Base-by-base conservation (phyloP, 1,140 invertebrate genomes). In the Aphelinus atriplicis region DNA sequence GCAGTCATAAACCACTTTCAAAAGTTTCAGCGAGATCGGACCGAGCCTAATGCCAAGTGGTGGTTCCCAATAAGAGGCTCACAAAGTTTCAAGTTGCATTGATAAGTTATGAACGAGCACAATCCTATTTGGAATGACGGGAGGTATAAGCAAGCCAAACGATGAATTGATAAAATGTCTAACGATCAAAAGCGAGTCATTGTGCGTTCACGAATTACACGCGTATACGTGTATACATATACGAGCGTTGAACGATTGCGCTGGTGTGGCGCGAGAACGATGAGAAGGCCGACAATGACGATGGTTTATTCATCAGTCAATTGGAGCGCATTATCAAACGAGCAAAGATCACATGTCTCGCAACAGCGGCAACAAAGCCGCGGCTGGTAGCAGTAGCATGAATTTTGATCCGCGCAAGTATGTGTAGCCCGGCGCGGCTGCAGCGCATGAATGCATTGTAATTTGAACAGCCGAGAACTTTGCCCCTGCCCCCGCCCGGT, bases 271-370 rank as follows among this genome's bases (percentile, higher is more conserved):
- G 26, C 26, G 26, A 26, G 26, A 26, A 3, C 58, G 46, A 47
- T 47, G 61, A 63, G 45, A n/a, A 0, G 9, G n/a, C 5, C 7
- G 63, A 65, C 43, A 65, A 65, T 65, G 63, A 65, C n/a, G 63
- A 65, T 65, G 63, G 47, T 65, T 65, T 65, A 65, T 65, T 65
- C 63, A 65, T 65, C 7, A 9, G 51, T 48, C 50, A 51, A 65
- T 50, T 48, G 63, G 10, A 65, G 46, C n/a, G 47, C 63, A 65
- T 65, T 65, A 65, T 26, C 26, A 26, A 26, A 2, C 63, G 26
- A 6, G 43, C 2, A 3, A 10, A 43, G 42, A 45, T 42, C 50
- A 46, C 10, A 64, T 26, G 26, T 26, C 26, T 26, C 26, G 26
- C 26, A 26, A 26, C 26, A 26, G 26, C 26, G 26, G 6, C 51